Evolutionary conservation across 2,797 vertebrate species (phyloP).

Genomic region (Anisognathus igniventris): DNA sequence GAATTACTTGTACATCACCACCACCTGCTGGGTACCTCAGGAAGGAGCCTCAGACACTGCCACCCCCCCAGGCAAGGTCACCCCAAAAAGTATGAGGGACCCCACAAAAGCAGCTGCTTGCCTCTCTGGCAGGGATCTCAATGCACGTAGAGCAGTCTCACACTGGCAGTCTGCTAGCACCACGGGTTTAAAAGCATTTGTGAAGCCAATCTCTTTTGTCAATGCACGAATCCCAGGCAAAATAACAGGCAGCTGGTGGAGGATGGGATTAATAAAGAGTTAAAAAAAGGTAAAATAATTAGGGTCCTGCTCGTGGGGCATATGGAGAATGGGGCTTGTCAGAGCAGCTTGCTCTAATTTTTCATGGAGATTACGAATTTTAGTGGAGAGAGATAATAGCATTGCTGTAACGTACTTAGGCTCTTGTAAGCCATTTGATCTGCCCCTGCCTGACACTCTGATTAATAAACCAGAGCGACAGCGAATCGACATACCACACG

Average conservation of each 20-base stretch:
- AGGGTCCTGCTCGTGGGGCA: neutral
- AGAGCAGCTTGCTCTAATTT: constrained; percentile 42
- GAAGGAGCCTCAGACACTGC: neutral
- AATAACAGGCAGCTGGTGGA: neutral
- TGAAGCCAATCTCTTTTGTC: neutral
- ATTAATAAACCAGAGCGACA: constrained; percentile 22
- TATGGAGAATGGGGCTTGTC: constrained; percentile 25
- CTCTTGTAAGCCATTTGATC: constrained; percentile 54
- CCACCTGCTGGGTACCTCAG: constrained; percentile 30
- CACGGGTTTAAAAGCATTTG: neutral
- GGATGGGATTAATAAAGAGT: constrained; percentile 5
- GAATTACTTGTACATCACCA: constrained; percentile 25
- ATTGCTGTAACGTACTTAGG: constrained; percentile 16
- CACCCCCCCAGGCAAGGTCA: neutral
- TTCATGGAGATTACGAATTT: constrained; percentile 40
- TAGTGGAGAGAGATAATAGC: constrained; percentile 37
- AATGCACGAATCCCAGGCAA: neutral
- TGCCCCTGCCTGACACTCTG: constrained; percentile 50
- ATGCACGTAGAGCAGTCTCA: neutral
- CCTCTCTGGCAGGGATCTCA: neutral
- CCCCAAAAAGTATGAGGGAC: neutral
- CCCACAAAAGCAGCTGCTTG: neutral
- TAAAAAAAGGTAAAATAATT: constrained; percentile 55
- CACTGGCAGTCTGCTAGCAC: rapidly evolving
- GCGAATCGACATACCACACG: neutral